Evolutionary conservation across 2,888 invertebrate species (phyloP).

Genomic region (Drosophila merina): DNA sequence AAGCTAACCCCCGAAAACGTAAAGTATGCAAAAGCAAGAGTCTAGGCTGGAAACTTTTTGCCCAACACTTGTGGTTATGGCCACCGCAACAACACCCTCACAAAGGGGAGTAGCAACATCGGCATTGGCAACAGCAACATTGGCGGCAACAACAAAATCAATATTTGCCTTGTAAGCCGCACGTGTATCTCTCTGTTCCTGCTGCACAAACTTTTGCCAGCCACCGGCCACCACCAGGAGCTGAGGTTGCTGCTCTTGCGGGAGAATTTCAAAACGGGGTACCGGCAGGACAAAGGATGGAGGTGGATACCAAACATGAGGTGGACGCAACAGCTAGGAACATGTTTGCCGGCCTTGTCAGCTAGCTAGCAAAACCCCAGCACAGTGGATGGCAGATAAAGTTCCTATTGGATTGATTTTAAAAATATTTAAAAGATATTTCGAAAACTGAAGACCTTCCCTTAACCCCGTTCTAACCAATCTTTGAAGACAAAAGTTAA

Average conservation of each 20-base stretch:
- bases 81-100: conserved; percentile 43
- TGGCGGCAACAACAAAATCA: conserved; percentile 64
- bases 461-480: no score
- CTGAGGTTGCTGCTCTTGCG: conserved; percentile 27
- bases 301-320: conserved; percentile 14
- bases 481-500: no score
- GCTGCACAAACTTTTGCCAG: conserved; percentile 33
- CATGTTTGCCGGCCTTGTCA: conserved; percentile 32
- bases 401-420: no score
- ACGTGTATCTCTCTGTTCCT: conserved; percentile 53
- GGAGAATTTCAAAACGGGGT: background rate
- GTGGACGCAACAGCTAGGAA: conserved; percentile 30
- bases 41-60: conserved; percentile 50
- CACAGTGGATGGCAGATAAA: no score
- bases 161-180: conserved; percentile 77
- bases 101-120: conserved; percentile 36
- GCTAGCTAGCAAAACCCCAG: conserved; percentile 9
- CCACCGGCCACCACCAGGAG: conserved; percentile 24
- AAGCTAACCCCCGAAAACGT: background rate
- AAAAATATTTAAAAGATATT: no score
- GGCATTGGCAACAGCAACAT: conserved; percentile 34
- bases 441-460: no score
- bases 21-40: conserved; percentile 37
- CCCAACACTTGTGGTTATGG: conserved; percentile 53
- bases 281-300: background rate